Conservation (phyloP, 2,888 invertebrate genomes). For the Netelia fuscicornis region DNA sequence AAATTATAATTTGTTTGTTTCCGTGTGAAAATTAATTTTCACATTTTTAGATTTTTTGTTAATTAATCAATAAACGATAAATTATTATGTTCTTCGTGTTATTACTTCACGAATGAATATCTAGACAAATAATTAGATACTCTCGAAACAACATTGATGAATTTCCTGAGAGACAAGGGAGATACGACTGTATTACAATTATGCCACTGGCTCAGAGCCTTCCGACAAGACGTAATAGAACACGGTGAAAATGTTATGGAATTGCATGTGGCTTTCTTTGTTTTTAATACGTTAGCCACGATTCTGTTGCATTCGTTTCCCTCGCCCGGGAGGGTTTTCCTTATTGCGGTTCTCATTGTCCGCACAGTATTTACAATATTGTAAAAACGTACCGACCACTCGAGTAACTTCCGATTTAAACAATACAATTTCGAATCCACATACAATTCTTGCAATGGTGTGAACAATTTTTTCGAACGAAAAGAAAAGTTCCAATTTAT, state of each 20-base stretch:
- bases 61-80: no score
- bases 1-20: no score
- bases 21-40: no score
- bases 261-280: slow-evolving; percentile 55
- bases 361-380: slow-evolving; percentile 19
- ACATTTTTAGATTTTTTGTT: no score
- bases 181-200: slow-evolving; percentile 40
- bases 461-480: background rate
- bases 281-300: slow-evolving; percentile 48
- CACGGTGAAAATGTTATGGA: slow-evolving; percentile 65
- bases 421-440: background rate
- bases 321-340: slow-evolving; percentile 56
- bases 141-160: slow-evolving; percentile 28
- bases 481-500: no score
- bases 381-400: slow-evolving; percentile 47
- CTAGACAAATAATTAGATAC: slow-evolving; percentile 9
- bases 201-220: slow-evolving; percentile 53
- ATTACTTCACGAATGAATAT: slow-evolving; percentile 26
- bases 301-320: slow-evolving; percentile 37
- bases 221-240: slow-evolving; percentile 52
- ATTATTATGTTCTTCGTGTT: background rate
- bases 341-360: slow-evolving; percentile 65
- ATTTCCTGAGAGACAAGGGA: slow-evolving; percentile 18
- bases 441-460: background rate
- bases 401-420: slow-evolving; percentile 28